A percentile compares a stretch with the other conserved stretches of the same genome.
Evolutionary conservation across 2,113 vertebrate genomes (phyloP).

Genomic region (Gymnarchus niloticus): DNA sequence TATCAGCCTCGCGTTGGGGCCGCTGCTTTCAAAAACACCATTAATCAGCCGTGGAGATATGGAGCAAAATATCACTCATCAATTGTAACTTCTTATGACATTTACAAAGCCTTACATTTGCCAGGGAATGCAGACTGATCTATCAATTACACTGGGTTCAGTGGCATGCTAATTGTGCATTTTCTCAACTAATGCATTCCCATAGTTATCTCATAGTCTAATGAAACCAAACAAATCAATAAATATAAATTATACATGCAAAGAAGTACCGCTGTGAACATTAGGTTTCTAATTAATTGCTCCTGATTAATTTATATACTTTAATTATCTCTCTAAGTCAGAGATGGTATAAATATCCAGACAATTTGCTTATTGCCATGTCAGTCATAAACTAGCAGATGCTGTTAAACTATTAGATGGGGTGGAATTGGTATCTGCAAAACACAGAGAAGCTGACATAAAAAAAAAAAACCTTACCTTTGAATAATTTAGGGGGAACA

Average conservation of each 20-base stretch:
- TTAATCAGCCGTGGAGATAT: slow-evolving; percentile 90
- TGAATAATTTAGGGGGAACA: slow-evolving; percentile 88
- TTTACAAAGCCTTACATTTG: slow-evolving; percentile 98
- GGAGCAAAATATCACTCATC: slow-evolving; percentile 89
- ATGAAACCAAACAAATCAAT: slow-evolving; percentile 99
- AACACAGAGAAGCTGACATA: slow-evolving; percentile 74
- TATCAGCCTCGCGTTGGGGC: slow-evolving; percentile 90
- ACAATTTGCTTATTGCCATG: slow-evolving; percentile 99
- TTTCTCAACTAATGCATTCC: slow-evolving; percentile 98
- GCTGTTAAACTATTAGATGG: slow-evolving; percentile 83
- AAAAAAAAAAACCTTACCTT: slow-evolving; percentile 71
- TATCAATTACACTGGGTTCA: slow-evolving; percentile 82
- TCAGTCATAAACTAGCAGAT: slow-evolving; percentile 97
- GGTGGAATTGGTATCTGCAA: slow-evolving; percentile 72
- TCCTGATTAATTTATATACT: slow-evolving; percentile 99
- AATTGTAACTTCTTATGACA: slow-evolving; percentile 98
- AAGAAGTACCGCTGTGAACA: slow-evolving; percentile 98
- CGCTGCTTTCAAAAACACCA: slow-evolving; percentile 86
- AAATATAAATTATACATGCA: slow-evolving; percentile 99
- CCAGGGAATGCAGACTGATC: slow-evolving; percentile 87
- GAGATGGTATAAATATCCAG: slow-evolving; percentile 99
- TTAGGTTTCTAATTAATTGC: slow-evolving; percentile 99
- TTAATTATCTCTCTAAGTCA: slow-evolving; percentile 98
- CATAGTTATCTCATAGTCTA: slow-evolving; percentile 99
- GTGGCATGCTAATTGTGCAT: slow-evolving; percentile 94